phyloP scores from a whole-genome alignment of 2,113 vertebrate species.

The Pithys albifrons region DNA sequence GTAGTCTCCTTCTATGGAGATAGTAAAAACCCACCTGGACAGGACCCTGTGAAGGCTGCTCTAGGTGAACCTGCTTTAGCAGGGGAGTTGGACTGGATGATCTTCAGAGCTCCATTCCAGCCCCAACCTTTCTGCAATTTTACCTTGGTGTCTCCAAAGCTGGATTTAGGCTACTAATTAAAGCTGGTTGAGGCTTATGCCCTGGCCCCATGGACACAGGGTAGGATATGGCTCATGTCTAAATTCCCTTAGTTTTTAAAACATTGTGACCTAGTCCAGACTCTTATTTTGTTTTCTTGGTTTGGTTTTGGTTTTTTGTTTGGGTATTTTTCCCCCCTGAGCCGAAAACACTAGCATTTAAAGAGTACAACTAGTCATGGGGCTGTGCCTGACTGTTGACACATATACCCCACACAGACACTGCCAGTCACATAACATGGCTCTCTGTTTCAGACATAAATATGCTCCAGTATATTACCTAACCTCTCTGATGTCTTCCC shows the following conservation, averaged over 20 bases:
- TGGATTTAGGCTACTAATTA: neutral
- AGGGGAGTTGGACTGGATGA: neutral
- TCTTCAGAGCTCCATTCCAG: neutral
- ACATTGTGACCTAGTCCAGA: neutral
- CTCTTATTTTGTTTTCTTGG: neutral
- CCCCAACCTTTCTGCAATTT: neutral
- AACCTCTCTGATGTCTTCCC: neutral
- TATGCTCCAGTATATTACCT: neutral
- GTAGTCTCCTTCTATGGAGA: neutral
- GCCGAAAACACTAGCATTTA: neutral
- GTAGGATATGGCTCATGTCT: neutral
- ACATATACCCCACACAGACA: no score
- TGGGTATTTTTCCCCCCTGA: neutral
- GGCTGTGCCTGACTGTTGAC: neutral
- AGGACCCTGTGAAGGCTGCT: neutral
- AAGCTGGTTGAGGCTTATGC: neutral
- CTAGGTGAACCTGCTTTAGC: neutral
- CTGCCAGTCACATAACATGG: accelerated
- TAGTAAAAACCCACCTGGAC: neutral
- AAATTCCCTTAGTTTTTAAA: neutral
- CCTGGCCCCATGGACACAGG: neutral
- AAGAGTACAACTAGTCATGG: neutral
- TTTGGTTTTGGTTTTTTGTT: neutral
- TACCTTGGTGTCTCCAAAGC: neutral
- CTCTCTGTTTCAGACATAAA: neutral